Evolutionary conservation across 1,140 invertebrate species (phyloP).

Genomic region (Zaprionus vittiger): DNA sequence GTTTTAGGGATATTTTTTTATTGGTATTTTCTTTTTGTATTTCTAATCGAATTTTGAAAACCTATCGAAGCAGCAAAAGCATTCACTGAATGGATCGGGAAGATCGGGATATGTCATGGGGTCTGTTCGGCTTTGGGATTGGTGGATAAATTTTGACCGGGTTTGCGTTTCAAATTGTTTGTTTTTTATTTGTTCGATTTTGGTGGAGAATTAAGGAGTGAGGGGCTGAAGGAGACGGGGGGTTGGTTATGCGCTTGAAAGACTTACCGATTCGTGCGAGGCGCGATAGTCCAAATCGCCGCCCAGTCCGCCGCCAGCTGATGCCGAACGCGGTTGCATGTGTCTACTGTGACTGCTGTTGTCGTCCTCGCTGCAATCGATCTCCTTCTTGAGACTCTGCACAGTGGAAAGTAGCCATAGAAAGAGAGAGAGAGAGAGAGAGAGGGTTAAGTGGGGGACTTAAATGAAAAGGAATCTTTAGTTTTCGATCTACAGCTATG

Average conservation of each 20-base stretch:
- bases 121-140: not conserved
- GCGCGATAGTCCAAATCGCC: conserved; percentile 91
- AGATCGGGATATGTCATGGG: conserved; percentile 8
- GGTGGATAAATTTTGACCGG: not conserved
- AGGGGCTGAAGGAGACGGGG: not conserved
- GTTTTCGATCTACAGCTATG: too few species aligned
- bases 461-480: not conserved
- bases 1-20: conserved; percentile 21
- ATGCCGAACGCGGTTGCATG: conserved; percentile 85
- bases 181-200: not conserved
- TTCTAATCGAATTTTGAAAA: conserved; percentile 33
- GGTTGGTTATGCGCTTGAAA: not conserved
- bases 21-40: conserved; percentile 11
- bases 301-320: conserved; percentile 89
- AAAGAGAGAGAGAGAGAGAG: not conserved
- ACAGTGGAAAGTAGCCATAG: conserved; percentile 54
- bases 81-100: conserved; percentile 70
- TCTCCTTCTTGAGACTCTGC: conserved; percentile 94
- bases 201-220: conserved; percentile 3
- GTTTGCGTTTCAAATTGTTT: not conserved
- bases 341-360: conserved; percentile 86
- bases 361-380: conserved; percentile 90
- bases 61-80: conserved; percentile 81
- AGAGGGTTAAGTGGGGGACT: not conserved
- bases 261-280: conserved; percentile 93